Evolutionary conservation across 1,140 invertebrate genomes (phyloP), one percentile per base, ranked within the genome.

Genomic region (Camponotus pennsylvanicus): DNA sequence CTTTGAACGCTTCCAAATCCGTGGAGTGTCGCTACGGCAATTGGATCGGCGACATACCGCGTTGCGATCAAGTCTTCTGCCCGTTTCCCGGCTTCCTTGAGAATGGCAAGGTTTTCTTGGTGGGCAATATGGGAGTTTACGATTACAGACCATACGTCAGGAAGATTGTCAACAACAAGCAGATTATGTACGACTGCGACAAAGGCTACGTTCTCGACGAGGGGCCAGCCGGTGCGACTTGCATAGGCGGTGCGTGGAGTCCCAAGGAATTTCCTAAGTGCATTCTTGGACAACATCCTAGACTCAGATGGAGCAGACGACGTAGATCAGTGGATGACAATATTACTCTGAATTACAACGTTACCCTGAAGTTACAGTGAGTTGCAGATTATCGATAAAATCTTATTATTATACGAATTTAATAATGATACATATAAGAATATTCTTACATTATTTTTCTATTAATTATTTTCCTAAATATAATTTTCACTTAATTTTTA

Each of bases 111-210:
- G 98, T 99, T 0, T 95, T 99, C 15, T 95, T 99, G 0, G 98
- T 99, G 2, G 99, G 99, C 3, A 98, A 99, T 92, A 99, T 99
- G 98, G 99, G 99, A 0, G 96, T 99, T 49, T 99, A 99, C 94
- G 98, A 99, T 93, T 99, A 99, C 93, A 95, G 98, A n/a, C 98
- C 98, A 0, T 99, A 99, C 92, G 98, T 99, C 0, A 97, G 97
- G 91, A 98, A 98, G 95, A 93, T 97, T n/a, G 96, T 97, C 0
- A 99, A 99, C 94, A 99, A 99, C 92, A 98, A 99, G 88, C 98
- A 99, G 93, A 99, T 99, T 42, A 98, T 98, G 97, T 99, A 99
- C 94, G 98, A 99, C 89, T 99, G 99, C 93, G 97, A 99, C 86
- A 98, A 98, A 92, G 98, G 98, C 0, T 99, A 98, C 91, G 97